Conservation (phyloP, 2,113 vertebrate genomes). For the Eretmochelys imbricata region DNA sequence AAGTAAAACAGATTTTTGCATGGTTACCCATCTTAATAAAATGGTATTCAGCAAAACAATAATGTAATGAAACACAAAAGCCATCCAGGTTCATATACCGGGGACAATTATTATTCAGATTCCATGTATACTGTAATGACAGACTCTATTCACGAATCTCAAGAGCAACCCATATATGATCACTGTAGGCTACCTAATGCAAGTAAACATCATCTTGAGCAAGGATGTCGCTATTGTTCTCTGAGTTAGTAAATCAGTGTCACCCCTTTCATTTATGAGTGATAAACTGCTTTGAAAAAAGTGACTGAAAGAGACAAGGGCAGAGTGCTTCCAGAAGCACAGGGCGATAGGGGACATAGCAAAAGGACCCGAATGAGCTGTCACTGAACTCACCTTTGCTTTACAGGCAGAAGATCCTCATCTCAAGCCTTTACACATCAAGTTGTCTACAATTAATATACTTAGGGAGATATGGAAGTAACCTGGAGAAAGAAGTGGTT, state of each 20-base stretch:
- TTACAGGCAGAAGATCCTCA: not conserved
- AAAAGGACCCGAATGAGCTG: rapidly evolving
- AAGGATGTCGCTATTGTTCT: not conserved
- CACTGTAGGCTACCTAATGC: rapidly evolving
- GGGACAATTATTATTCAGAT: not conserved
- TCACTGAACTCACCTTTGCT: not conserved
- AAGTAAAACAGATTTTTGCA: not conserved
- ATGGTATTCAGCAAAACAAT: not conserved
- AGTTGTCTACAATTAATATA: not conserved
- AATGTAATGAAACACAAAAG: not conserved
- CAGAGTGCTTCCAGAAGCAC: not conserved
- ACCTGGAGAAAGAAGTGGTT: not conserved
- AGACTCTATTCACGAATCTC: not conserved
- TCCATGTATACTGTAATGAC: rapidly evolving
- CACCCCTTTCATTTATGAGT: not conserved
- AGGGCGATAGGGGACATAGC: rapidly evolving
- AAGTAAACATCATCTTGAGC: not conserved
- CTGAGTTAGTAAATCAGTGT: not conserved
- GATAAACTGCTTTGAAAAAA: not conserved
- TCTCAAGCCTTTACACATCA: not conserved
- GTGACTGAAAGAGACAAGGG: not conserved
- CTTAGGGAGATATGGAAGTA: rapidly evolving
- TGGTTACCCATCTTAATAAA: not conserved
- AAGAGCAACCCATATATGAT: not conserved
- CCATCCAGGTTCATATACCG: not conserved